A percentile compares a stretch with the other conserved stretches of the same genome.
Evolutionary conservation across 2,797 vertebrate genomes (phyloP).

Genomic region (Tiaroga cobitis): DNA sequence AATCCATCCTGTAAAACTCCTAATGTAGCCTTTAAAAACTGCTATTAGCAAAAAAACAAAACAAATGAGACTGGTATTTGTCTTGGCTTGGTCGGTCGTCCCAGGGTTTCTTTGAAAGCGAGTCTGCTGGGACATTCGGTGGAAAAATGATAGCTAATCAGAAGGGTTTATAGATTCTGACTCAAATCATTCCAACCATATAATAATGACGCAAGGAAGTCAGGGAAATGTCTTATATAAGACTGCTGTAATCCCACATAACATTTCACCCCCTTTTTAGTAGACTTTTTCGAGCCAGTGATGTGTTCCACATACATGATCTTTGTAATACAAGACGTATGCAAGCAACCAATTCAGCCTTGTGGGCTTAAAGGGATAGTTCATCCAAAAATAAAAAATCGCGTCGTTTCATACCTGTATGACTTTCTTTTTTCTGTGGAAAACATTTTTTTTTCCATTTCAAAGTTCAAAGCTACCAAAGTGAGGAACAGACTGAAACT

Average conservation of each 20-base stretch:
- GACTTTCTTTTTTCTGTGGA: background rate
- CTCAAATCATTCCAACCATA: slow-evolving; percentile 32
- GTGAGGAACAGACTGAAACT: background rate
- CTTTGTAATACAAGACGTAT: background rate
- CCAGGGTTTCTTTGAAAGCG: slow-evolving; percentile 25
- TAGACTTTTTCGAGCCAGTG: background rate
- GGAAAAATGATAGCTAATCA: slow-evolving; percentile 33
- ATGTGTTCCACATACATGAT: background rate
- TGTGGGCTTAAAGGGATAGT: background rate
- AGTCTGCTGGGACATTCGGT: slow-evolving; percentile 44
- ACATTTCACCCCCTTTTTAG: background rate
- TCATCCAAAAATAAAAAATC: background rate
- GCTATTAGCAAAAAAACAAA: slow-evolving; percentile 23
- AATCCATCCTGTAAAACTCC: slow-evolving; percentile 58
- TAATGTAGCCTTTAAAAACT: slow-evolving; percentile 51
- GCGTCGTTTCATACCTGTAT: background rate
- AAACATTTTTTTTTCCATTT: too few species aligned
- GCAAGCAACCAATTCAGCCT: background rate
- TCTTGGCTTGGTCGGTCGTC: slow-evolving; percentile 47
- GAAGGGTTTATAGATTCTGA: slow-evolving; percentile 10
- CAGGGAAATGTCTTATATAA: slow-evolving; percentile 19
- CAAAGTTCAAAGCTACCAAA: background rate
- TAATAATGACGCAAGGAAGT: background rate
- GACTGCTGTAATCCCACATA: slow-evolving; percentile 12
- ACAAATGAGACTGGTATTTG: slow-evolving; percentile 31